Evolutionary conservation across 2,888 invertebrate species (phyloP).

Genomic region (Heteropelma amictum): DNA sequence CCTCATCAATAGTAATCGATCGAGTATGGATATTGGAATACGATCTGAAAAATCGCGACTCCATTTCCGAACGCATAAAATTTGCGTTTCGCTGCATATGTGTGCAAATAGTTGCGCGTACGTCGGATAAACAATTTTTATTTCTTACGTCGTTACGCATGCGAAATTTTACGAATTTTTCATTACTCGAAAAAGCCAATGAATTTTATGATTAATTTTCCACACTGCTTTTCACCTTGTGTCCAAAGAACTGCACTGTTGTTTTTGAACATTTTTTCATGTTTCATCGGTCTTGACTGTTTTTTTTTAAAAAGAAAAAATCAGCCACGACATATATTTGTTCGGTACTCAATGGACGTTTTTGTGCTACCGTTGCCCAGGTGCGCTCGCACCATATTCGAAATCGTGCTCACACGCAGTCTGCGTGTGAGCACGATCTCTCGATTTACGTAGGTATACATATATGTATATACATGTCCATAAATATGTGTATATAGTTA

Average conservation of each 20-base stretch:
- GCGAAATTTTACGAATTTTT: too few relatives aligned
- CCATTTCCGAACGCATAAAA: neutral
- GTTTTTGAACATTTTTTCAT: too few relatives aligned
- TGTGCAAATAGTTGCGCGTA: too few relatives aligned
- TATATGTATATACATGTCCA: too few relatives aligned
- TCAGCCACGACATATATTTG: neutral
- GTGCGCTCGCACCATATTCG: slow-evolving; percentile 41
- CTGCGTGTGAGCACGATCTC: slow-evolving; percentile 13
- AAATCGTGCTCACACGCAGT: slow-evolving; percentile 19
- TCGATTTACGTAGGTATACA: too few relatives aligned
- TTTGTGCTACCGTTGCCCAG: slow-evolving; percentile 30
- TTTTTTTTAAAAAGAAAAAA: neutral
- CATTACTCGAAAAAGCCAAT: neutral
- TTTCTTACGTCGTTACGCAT: too few relatives aligned
- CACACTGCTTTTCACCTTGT: neutral
- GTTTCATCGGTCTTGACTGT: neutral
- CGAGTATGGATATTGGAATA: neutral
- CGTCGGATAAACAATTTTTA: too few relatives aligned
- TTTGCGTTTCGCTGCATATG: too few relatives aligned
- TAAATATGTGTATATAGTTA: slow-evolving; percentile 66
- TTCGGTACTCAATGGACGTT: slow-evolving; percentile 8
- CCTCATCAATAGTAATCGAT: slow-evolving; percentile 12
- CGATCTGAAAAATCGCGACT: neutral
- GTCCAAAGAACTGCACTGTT: too few relatives aligned
- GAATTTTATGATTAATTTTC: neutral